A percentile compares a stretch with the other conserved stretches of the same genome.
Conservation (phyloP, 2,888 invertebrate genomes). For the Polyploca ridens region DNA sequence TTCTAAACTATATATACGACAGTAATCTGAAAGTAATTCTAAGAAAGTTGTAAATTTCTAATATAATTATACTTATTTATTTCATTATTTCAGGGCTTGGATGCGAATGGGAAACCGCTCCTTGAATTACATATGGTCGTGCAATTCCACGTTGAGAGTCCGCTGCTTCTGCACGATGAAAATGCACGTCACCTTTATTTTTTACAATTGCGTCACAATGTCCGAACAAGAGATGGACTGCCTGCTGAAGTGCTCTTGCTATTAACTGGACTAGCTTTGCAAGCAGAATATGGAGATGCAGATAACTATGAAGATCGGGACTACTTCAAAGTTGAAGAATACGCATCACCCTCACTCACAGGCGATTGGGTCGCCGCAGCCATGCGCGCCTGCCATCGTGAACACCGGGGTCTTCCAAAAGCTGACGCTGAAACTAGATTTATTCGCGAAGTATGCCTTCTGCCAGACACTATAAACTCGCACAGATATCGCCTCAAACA, state of each 20-base stretch:
- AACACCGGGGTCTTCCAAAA: constrained; percentile 91
- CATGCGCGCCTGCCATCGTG: constrained; percentile 91
- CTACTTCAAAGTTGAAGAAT: constrained; percentile 92
- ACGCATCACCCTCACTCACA: constrained; percentile 89
- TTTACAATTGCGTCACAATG: constrained; percentile 96
- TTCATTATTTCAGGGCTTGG: constrained; percentile 88
- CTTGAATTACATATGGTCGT: constrained; percentile 95
- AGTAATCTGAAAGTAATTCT: too few relatives aligned
- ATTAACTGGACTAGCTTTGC: constrained; percentile 94
- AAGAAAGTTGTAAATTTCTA: constrained; percentile 14
- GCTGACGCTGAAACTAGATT: constrained; percentile 94
- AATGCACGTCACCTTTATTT: constrained; percentile 97
- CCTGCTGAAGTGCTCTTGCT: constrained; percentile 89
- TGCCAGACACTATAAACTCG: constrained; percentile 94
- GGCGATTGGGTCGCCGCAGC: constrained; percentile 85
- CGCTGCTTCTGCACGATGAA: constrained; percentile 95
- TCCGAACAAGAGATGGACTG: constrained; percentile 86
- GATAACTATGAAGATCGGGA: constrained; percentile 68
- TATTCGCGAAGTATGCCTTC: constrained; percentile 93
- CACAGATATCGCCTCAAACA: constrained; percentile 93
- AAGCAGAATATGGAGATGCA: constrained; percentile 95
- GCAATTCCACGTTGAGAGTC: constrained; percentile 97
- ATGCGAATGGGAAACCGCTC: constrained; percentile 95
- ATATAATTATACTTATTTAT: constrained; percentile 17
- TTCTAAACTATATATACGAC: background rate